Conservation (phyloP, 2,113 vertebrate genomes). For the Atherinomorus stipes region DNA sequence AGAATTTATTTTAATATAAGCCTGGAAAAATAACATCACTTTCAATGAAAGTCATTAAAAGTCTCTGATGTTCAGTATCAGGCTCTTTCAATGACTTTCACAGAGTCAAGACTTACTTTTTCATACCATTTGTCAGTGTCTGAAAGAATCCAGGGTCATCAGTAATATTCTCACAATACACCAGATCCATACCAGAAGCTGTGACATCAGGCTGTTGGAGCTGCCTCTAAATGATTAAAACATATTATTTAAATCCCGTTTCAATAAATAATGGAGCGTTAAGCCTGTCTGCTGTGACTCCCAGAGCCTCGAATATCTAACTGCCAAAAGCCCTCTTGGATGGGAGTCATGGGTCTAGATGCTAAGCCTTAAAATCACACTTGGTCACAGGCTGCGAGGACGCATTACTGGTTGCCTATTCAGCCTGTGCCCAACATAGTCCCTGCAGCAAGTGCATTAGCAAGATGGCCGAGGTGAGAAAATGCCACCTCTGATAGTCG, state of each 20-base stretch:
- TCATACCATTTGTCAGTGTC: not conserved
- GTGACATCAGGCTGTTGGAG: conserved; percentile 24
- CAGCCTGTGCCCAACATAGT: not conserved
- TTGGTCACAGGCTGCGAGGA: conserved; percentile 50
- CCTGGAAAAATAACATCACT: no score
- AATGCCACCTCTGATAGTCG: conserved; percentile 43
- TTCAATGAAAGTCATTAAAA: no score
- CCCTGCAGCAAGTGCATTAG: conserved; percentile 49
- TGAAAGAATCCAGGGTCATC: not conserved
- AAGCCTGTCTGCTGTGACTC: conserved; percentile 55
- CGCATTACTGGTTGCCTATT: conserved; percentile 7
- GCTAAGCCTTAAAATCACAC: conserved; percentile 62
- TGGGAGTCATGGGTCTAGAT: conserved; percentile 39
- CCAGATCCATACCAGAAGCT: not conserved
- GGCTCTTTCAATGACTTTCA: conserved; percentile 16
- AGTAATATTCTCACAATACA: not conserved
- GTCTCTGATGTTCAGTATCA: not conserved
- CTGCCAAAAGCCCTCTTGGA: conserved; percentile 57
- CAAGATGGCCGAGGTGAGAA: conserved; percentile 59
- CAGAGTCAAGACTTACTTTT: not conserved
- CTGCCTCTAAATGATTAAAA: conserved; percentile 41
- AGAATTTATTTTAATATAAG: conserved; percentile 2
- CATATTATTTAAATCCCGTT: conserved; percentile 53
- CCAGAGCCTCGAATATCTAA: conserved; percentile 46
- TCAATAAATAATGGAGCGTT: conserved; percentile 64